phyloP scores from a whole-genome alignment of 2,113 vertebrate genomes.

The Anser cygnoides region DNA sequence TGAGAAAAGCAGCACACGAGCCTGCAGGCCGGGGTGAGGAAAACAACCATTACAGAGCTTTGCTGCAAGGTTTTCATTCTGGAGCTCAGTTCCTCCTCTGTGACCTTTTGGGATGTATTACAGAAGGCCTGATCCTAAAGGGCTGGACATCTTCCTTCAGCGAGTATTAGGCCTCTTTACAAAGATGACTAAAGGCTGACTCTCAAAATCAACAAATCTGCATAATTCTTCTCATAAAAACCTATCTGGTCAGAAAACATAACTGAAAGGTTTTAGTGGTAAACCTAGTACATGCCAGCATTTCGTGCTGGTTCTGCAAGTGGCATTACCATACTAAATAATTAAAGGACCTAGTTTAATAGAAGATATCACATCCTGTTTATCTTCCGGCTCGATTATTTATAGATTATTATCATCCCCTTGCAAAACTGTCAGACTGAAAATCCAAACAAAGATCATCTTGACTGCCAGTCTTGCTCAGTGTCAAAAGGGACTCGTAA shows the following conservation, averaged over 20 bases:
- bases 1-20: background rate
- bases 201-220: background rate
- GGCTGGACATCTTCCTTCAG: background rate
- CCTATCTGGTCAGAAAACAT: background rate
- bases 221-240: background rate
- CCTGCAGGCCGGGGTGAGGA: background rate
- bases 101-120: background rate
- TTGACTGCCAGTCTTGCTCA: conserved; percentile 11
- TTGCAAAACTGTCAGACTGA: background rate
- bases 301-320: background rate
- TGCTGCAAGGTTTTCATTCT: background rate
- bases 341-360: conserved; percentile 7
- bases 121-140: background rate
- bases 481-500: background rate
- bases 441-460: conserved; percentile 25
- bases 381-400: conserved; percentile 9
- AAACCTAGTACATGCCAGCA: background rate
- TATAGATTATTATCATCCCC: conserved; percentile 21
- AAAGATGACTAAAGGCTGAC: background rate
- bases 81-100: background rate
- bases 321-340: background rate
- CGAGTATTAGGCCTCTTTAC: background rate
- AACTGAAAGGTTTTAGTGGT: background rate
- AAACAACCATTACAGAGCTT: background rate
- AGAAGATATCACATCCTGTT: conserved; percentile 43